Evolutionary conservation across 2,888 invertebrate species (phyloP).

Genomic region (Atrina japonica): DNA sequence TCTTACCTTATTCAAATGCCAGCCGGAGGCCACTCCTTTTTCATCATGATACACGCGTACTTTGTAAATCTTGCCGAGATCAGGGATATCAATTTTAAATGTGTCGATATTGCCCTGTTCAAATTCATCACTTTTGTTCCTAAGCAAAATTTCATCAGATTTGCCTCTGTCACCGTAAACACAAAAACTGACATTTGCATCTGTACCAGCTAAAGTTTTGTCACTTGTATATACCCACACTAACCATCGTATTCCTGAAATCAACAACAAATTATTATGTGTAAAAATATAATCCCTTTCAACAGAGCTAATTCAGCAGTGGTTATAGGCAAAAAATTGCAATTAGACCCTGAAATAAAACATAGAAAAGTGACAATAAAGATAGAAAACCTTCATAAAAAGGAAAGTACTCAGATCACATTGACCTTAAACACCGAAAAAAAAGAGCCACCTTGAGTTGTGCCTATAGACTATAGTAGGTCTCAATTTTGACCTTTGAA

Average conservation of each 20-base stretch:
- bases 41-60: slow-evolving; percentile 80
- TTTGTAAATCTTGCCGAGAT: slow-evolving; percentile 79
- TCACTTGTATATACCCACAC: slow-evolving; percentile 78
- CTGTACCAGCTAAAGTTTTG: slow-evolving; percentile 77
- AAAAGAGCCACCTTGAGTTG: too few species aligned
- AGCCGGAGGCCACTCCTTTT: slow-evolving; percentile 75
- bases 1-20: slow-evolving; percentile 79
- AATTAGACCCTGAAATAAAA: too few species aligned
- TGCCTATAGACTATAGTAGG: too few species aligned
- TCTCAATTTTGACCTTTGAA: too few species aligned
- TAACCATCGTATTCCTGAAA: slow-evolving; percentile 77
- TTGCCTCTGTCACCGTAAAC: slow-evolving; percentile 80
- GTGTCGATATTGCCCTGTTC: slow-evolving; percentile 77
- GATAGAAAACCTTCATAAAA: too few species aligned
- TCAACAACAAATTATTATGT: neutral
- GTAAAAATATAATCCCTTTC: too few species aligned
- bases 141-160: slow-evolving; percentile 76
- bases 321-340: too few species aligned
- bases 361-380: too few species aligned
- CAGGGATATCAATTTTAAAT: slow-evolving; percentile 76
- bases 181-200: slow-evolving; percentile 78
- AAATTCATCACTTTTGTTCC: slow-evolving; percentile 78
- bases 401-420: too few species aligned
- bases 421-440: too few species aligned
- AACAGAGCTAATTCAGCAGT: too few species aligned